Evolutionary conservation across 2,888 invertebrate species (phyloP).

Genomic region (Chaitophorus viminalis): DNA sequence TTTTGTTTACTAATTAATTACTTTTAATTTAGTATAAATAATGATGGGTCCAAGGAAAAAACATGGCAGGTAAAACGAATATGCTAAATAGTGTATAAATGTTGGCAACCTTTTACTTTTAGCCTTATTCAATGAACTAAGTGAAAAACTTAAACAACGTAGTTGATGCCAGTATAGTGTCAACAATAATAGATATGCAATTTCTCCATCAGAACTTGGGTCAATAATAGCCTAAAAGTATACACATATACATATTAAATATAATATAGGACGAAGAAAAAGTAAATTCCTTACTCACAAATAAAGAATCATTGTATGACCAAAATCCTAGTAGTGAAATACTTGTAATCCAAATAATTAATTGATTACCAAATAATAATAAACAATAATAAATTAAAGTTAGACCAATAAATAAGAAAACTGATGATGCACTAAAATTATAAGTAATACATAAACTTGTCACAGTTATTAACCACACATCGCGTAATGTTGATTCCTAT

Average conservation of each 20-base stretch:
- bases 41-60: slow-evolving; percentile 87
- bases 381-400: slow-evolving; percentile 56
- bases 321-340: slow-evolving; percentile 35
- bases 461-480: slow-evolving; percentile 54
- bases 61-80: slow-evolving; percentile 85
- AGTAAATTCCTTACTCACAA: slow-evolving; percentile 66
- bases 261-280: slow-evolving; percentile 62
- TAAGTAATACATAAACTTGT: slow-evolving; percentile 52
- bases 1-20: slow-evolving; percentile 2
- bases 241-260: slow-evolving; percentile 63
- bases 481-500: slow-evolving; percentile 53
- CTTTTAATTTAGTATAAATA: slow-evolving; percentile 76
- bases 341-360: slow-evolving; percentile 50
- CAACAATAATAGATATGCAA: slow-evolving; percentile 70
- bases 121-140: slow-evolving; percentile 70
- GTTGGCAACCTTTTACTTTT: slow-evolving; percentile 64
- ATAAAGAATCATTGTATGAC: slow-evolving; percentile 63
- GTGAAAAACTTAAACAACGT: slow-evolving; percentile 80
- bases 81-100: slow-evolving; percentile 73
- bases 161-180: slow-evolving; percentile 75
- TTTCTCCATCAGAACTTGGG: slow-evolving; percentile 69
- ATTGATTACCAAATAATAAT: slow-evolving; percentile 45
- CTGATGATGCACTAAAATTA: slow-evolving; percentile 42
- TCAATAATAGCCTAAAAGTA: slow-evolving; percentile 70
- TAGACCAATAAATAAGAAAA: slow-evolving; percentile 32